Evolutionary conservation across 2,113 vertebrate genomes (phyloP), one percentile per base, ranked within the genome.

Genomic region (Regulus satrapa): DNA sequence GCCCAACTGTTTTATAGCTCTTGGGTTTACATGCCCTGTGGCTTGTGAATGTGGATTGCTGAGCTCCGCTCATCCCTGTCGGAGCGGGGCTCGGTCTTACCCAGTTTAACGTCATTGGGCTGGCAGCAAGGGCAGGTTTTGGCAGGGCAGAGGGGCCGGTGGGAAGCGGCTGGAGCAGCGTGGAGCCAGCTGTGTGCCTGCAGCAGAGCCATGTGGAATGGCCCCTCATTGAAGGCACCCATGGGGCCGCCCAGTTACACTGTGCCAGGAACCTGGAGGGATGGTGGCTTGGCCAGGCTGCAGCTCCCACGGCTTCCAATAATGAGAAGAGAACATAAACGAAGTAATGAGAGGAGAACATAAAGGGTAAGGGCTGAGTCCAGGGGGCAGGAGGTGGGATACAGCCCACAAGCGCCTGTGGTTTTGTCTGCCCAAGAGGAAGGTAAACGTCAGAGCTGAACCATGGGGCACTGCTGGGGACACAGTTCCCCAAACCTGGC

Each of bases 1-100:
- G 93, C 43, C 74, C 93, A 96, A 16, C n/a, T 76, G 71, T 61
- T 97, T 96, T 94, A 91, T 85, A 79, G 93, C 81, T 74, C 40
- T 64, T 43, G 54, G 74, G 66, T 64, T 90, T 85, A 43, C 25
- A 75, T 13, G 45, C 89, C 75, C 76, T 1, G 5, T 38, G 54
- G 74, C 85, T 6, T 2, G 24, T 2, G 26, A 67, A 46, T 6
- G 2, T 18, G 81, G n/a, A 28, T 40, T 5, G 25, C 58, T 32
- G 79, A 34, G 79, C 48, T 69, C 73, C 2, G 2, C 46, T 61
- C 38, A 14, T 18, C 80, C 75, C 83, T n/a, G 63, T 55, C 0
- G 1, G 31, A 48, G 10, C 10, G 4, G 10, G 5, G 14, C 32
- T 56, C 0, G 14, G 31, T 3, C 13, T n/a, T 5, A 43, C 51